Percentiles rank a stretch among this genome's conserved stretches.
These are phyloP conservation scores for Therioaphis trifolii DNA, from an alignment of 2,888 invertebrate species.

Conservation along the genomic window DNA sequence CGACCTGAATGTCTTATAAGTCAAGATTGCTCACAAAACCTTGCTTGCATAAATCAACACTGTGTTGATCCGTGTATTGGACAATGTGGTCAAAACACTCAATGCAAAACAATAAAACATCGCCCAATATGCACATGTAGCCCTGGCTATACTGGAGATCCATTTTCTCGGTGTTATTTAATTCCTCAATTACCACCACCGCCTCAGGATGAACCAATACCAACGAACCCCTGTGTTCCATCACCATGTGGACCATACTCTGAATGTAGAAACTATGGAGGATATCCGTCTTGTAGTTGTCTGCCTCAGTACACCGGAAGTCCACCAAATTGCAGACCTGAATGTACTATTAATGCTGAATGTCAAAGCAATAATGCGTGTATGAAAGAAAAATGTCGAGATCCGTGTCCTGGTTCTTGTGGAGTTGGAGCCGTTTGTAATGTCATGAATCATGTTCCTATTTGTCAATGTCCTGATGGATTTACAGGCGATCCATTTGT, in stretches of 20 bases:
- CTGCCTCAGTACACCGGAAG: conserved; percentile 75
- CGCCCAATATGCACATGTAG: conserved; percentile 69
- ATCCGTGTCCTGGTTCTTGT: conserved; percentile 71
- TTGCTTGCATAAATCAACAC: conserved; percentile 69
- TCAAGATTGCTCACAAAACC: conserved; percentile 68
- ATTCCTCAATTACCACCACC: conserved; percentile 67
- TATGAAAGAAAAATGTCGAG: conserved; percentile 70
- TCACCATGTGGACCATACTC: conserved; percentile 84
- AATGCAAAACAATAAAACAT: conserved; percentile 69
- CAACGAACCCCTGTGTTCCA: conserved; percentile 74
- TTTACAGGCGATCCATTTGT: conserved; percentile 70
- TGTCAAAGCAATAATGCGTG: conserved; percentile 71
- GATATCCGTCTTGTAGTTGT: conserved; percentile 78
- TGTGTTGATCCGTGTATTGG: conserved; percentile 69
- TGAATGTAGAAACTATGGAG: conserved; percentile 77
- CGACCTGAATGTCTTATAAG: conserved; percentile 68
- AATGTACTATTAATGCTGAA: conserved; percentile 77
- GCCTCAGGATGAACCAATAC: conserved; percentile 64
- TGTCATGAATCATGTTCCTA: conserved; percentile 82
- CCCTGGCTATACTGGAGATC: conserved; percentile 69
- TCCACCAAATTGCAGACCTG: conserved; percentile 79
- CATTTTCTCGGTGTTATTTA: conserved; percentile 68
- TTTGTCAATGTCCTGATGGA: conserved; percentile 75
- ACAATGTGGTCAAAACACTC: conserved; percentile 69
- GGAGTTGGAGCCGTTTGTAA: conserved; percentile 69